Conservation (phyloP, 1,140 invertebrate genomes). For the Thaumatotibia leucotreta region DNA sequence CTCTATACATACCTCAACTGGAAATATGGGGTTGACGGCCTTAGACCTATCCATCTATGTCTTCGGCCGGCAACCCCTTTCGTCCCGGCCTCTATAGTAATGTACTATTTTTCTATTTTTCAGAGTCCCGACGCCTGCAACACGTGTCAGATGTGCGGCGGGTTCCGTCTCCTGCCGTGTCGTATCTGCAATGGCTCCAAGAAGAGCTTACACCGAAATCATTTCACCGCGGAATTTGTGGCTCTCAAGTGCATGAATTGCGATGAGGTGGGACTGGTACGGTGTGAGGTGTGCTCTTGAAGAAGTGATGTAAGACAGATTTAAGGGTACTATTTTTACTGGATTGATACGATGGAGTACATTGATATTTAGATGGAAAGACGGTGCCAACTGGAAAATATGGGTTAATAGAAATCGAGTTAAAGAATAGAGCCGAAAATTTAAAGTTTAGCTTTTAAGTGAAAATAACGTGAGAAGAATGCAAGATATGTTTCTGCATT, state of each 20-base stretch:
- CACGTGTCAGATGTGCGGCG: constrained; percentile 92
- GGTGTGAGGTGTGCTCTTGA: constrained; percentile 86
- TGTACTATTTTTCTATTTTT: constrained; percentile 64
- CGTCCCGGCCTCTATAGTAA: no score
- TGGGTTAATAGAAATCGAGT: no score
- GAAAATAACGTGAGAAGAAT: background rate
- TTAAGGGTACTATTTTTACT: no score
- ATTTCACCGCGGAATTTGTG: constrained; percentile 95
- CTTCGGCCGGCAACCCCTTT: no score
- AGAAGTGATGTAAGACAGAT: background rate
- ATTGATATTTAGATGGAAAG: no score
- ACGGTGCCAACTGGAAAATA: no score
- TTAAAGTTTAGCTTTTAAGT: background rate
- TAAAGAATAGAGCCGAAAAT: background rate
- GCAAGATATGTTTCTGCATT: background rate
- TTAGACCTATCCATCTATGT: no score
- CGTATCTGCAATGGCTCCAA: constrained; percentile 95
- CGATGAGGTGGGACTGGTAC: constrained; percentile 94
- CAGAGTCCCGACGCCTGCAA: constrained; percentile 87
- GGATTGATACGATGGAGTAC: no score
- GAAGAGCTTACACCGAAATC: constrained; percentile 94
- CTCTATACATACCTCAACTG: no score
- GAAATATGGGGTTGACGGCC: no score
- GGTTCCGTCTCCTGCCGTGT: constrained; percentile 93
- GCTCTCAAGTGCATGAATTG: constrained; percentile 98